Percentiles rank a stretch among this genome's conserved stretches.
Conservation (phyloP, 1,140 invertebrate species). For the Megalopta genalis region DNA sequence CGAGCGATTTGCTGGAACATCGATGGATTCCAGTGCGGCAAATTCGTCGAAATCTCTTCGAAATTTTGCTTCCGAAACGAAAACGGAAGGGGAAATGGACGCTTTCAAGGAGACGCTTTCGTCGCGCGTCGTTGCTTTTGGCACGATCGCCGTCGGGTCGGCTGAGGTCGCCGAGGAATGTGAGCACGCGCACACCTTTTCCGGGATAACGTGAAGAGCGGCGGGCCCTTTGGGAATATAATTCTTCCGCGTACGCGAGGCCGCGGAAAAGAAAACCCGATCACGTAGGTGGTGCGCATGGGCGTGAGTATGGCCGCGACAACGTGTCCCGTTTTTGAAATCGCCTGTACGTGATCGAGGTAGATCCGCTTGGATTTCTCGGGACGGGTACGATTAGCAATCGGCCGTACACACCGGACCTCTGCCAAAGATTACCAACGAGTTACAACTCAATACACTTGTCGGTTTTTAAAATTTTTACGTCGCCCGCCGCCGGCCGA, state of each 20-base stretch:
- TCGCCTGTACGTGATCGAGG: slow-evolving; percentile 72
- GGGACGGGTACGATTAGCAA: slow-evolving; percentile 40
- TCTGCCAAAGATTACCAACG: slow-evolving; percentile 47
- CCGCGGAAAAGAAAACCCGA: slow-evolving; percentile 66
- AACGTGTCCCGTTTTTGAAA: slow-evolving; percentile 74
- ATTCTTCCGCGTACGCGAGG: slow-evolving; percentile 43
- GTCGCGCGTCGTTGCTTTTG: too few species aligned
- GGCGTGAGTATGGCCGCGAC: slow-evolving; percentile 54
- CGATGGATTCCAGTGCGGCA: too few species aligned
- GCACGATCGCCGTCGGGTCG: too few species aligned
- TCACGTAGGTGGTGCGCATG: slow-evolving; percentile 71
- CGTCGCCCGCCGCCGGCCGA: background rate
- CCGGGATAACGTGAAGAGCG: slow-evolving; percentile 38
- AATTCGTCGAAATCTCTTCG: too few species aligned
- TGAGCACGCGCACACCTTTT: slow-evolving; percentile 29
- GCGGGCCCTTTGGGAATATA: slow-evolving; percentile 42
- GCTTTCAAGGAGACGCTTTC: too few species aligned
- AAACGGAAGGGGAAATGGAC: too few species aligned
- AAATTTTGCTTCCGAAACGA: too few species aligned
- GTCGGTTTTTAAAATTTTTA: slow-evolving; percentile 31
- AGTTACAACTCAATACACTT: slow-evolving; percentile 34
- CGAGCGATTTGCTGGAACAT: too few species aligned
- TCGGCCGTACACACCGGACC: slow-evolving; percentile 11
- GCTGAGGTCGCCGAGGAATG: background rate
- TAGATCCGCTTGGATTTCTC: slow-evolving; percentile 45